Base-by-base conservation (phyloP, 2,888 invertebrate species). In the Melitaea athalia region DNA sequence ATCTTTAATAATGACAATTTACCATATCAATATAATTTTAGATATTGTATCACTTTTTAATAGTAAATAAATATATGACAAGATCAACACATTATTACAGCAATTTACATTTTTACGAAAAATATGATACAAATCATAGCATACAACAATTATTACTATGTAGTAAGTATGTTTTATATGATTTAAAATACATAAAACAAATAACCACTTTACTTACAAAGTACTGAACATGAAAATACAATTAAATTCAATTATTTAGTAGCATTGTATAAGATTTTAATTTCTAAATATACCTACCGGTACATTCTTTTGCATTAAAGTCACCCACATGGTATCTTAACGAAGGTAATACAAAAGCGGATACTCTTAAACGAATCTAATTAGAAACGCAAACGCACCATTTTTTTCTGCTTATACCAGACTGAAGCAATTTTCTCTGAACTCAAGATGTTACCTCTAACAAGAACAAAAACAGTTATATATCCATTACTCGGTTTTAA, bases 351-450 rank as follows among this genome's bases (percentile, higher is more conserved):
- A 64, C 55, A 63, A 63, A 65, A 65, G 43, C 63, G 60, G 65
- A 50, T 59, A 53, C 50, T 59, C 67, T 42, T 67, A 63, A 68
- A 63, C 68, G 68, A 68, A 63, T 55, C 70, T 65, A 71, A 71
- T 71, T 68, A 71, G 70, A 57, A 68, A 63, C 70, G 38, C 45
- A 63, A 65, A 63, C 62, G 65, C 62, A 60, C 60, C 49, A 63
- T 71, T 71, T 71, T 14, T 63, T 70, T 71, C 52, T 55, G 49
- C 63, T 65, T 63, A 60, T 52, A 60, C 64, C 60, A 63, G 63
- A 53, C 59, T 49, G 63, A 52, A 65, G 65, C 43, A 49, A 64
- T 67, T 67, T 57, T 57, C 64, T 62, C 57, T 62, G 45, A 60
- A 50, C 12, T 52, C 67, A 55, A 67, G 64, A 47, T 64, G 64